phyloP scores from a whole-genome alignment of 53 echinoderm and acorn worm species.

The Arbacia lixula region DNA sequence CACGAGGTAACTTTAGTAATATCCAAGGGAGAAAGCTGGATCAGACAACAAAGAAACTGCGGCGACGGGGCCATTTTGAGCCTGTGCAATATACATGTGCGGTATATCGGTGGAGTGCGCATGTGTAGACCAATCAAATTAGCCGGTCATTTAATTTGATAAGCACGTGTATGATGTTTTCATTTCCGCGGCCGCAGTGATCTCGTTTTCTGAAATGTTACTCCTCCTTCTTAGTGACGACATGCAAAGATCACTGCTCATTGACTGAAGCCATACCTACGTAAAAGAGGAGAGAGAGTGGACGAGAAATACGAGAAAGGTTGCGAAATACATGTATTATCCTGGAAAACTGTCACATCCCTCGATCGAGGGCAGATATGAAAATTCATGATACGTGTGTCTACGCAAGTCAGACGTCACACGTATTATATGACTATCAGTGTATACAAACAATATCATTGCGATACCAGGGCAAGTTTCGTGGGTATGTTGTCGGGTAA shows the following conservation, averaged over 20 bases:
- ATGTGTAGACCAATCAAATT: slow-evolving; percentile 59
- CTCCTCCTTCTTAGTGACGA: neutral
- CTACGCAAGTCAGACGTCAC: no score
- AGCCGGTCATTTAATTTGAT: slow-evolving; percentile 57
- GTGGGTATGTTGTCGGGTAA: no score
- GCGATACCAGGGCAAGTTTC: no score
- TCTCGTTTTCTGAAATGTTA: neutral
- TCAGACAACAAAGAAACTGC: slow-evolving; percentile 47
- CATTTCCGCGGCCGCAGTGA: slow-evolving; percentile 31
- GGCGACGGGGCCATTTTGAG: slow-evolving; percentile 51
- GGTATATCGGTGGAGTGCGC: slow-evolving; percentile 11
- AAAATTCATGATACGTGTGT: no score
- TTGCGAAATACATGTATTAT: neutral
- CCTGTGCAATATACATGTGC: slow-evolving; percentile 9
- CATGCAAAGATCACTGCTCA: neutral
- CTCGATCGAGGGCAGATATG: no score
- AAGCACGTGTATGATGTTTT: slow-evolving; percentile 42
- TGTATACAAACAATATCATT: no score
- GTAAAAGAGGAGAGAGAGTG: neutral
- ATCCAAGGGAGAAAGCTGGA: slow-evolving; percentile 31
- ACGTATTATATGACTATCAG: no score
- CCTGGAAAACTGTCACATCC: neutral
- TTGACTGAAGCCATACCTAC: neutral
- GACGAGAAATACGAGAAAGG: neutral
- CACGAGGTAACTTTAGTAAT: slow-evolving; percentile 24